Evolutionary conservation across 2,113 vertebrate genomes (phyloP), one percentile per base, ranked within the genome.

Genomic region (Nerophis lumbriciformis): DNA sequence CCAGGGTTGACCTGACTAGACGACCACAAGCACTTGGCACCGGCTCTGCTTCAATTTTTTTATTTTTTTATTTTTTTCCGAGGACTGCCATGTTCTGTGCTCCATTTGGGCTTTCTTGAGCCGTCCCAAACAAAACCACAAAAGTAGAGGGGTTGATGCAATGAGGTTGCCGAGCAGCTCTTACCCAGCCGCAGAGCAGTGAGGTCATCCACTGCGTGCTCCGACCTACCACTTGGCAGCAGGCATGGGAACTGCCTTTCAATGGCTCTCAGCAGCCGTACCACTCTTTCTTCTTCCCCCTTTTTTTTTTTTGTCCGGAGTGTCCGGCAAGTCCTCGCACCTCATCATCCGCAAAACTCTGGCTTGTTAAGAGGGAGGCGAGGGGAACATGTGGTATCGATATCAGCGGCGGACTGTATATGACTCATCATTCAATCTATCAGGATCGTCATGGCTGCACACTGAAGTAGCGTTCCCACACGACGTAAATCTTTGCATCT

Each of bases 111-210:
- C 75, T 83, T 84, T 83, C 78, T 85, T 85, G 78, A 83, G 77
- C 80, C 76, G 16, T 82, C 73, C 72, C 73, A 71, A 86, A 84
- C 72, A 79, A 87, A 89, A 88, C 87, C 85, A 80, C 87, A 90
- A 66, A 81, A 81, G 78, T 65, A 59, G 75, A 81, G 80, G 47
- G 55, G 70, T 69, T 63, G 77, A 72, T 77, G 78, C 67, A 69
- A 66, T 53, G 78, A 78, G 71, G 71, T 76, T 80, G 79, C 69
- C 11, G 63, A 77, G 64, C 69, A 65, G 75, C 66, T 76, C 61
- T 73, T 44, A 19, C 59, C 63, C 68, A 61, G 79, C 84, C 70
- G 13, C 79, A 84, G 57, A 71, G 69, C 69, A 72, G 76, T 85
- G 83, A 88, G 84, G 80, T 89, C 85, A 89, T 87, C 72, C 72